phyloP scores from a whole-genome alignment of 2,888 invertebrate genomes.

The Rotaria sp. region DNA sequence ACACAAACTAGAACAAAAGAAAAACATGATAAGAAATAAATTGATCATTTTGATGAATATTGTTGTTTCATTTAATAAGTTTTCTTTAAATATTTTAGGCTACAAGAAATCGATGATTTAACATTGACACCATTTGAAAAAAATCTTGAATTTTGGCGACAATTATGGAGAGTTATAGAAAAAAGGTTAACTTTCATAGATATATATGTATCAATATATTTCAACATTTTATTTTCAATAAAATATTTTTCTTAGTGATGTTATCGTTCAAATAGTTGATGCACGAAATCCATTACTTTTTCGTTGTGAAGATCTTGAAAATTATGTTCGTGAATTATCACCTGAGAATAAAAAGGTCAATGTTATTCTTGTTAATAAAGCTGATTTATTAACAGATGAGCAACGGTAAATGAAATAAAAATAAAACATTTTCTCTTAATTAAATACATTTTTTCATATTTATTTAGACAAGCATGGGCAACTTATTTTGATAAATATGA shows the following conservation, averaged over 20 bases:
- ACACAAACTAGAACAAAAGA: too few relatives aligned
- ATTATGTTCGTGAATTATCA: constrained; percentile 70
- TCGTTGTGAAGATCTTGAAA: constrained; percentile 81
- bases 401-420: constrained; percentile 61
- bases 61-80: neutral
- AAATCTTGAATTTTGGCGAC: constrained; percentile 94
- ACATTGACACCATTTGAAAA: constrained; percentile 91
- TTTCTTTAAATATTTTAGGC: neutral
- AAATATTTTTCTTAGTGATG: constrained; percentile 63
- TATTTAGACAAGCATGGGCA: constrained; percentile 64
- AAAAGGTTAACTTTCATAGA: constrained; percentile 57
- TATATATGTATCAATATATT: too few relatives aligned
- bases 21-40: too few relatives aligned
- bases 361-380: constrained; percentile 84
- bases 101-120: constrained; percentile 33
- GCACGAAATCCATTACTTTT: constrained; percentile 88
- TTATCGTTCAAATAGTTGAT: constrained; percentile 87
- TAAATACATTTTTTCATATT: neutral
- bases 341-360: constrained; percentile 64
- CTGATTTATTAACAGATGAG: constrained; percentile 74
- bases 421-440: neutral
- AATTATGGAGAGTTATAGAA: constrained; percentile 96
- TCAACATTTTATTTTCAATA: too few relatives aligned
- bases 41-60: too few relatives aligned
- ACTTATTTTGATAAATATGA: constrained; percentile 69